Conservation (phyloP, 2,113 vertebrate genomes). For the Columba livia region DNA sequence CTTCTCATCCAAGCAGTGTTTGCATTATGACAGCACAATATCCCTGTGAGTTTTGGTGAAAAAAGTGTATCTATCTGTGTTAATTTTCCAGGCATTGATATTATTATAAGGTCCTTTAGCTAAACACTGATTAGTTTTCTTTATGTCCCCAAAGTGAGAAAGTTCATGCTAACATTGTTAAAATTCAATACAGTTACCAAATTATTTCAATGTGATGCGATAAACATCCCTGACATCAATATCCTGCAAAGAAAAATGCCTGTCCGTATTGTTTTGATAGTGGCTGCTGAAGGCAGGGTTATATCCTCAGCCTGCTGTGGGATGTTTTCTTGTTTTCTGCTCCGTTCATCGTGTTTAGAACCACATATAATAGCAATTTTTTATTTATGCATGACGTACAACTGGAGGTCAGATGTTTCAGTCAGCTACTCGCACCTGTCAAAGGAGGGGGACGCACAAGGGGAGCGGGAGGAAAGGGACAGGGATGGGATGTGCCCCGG, state of each 20-base stretch:
- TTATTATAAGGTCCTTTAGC: neutral
- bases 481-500: rapidly evolving
- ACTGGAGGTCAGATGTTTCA: neutral
- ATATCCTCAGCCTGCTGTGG: neutral
- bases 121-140: neutral
- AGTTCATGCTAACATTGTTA: neutral
- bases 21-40: neutral
- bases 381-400: neutral
- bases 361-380: neutral
- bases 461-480: rapidly evolving
- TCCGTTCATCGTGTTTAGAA: neutral
- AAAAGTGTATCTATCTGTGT: neutral
- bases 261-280: neutral
- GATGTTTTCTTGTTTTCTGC: neutral
- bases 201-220: neutral
- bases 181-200: neutral
- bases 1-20: neutral
- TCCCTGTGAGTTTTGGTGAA: neutral
- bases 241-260: neutral
- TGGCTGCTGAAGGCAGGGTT: neutral
- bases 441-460: rapidly evolving
- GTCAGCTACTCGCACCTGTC: rapidly evolving
- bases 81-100: neutral
- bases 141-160: neutral
- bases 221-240: neutral